Evolutionary conservation across 2,888 invertebrate species (phyloP).

Genomic region (Leptarthrus brevirostris): DNA sequence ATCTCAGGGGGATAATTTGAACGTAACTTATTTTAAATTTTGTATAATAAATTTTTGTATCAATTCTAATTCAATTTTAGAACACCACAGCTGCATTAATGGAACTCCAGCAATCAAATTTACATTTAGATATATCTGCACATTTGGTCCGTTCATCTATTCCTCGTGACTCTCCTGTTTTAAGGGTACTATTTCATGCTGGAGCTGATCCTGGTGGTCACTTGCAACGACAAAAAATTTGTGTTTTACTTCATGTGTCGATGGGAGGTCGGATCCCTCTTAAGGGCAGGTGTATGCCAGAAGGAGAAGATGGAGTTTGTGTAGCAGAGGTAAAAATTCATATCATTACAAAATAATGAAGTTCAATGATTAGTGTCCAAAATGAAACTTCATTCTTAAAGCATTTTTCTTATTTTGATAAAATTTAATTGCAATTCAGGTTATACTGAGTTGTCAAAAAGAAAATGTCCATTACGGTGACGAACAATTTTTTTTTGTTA

Average conservation of each 20-base stretch:
- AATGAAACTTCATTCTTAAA: not conserved
- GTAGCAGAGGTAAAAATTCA: constrained; percentile 77
- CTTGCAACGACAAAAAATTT: constrained; percentile 81
- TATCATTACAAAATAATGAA: no score
- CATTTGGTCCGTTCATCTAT: constrained; percentile 90
- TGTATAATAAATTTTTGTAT: not conserved
- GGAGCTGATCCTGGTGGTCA: constrained; percentile 86
- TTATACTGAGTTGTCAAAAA: not conserved
- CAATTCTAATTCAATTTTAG: constrained; percentile 57
- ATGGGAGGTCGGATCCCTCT: constrained; percentile 73
- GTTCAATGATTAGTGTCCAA: no score
- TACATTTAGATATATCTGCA: constrained; percentile 90
- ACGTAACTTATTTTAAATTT: constrained; percentile 51
- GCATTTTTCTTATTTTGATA: no score
- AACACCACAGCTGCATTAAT: constrained; percentile 71
- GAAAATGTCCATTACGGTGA: no score
- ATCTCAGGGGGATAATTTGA: constrained; percentile 66
- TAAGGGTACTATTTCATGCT: constrained; percentile 92
- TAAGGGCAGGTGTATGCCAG: constrained; percentile 92
- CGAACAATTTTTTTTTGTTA: no score
- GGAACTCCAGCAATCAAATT: constrained; percentile 76
- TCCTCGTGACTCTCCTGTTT: constrained; percentile 89
- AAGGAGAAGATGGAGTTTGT: constrained; percentile 92
- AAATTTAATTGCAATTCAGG: not conserved
- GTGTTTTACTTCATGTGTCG: constrained; percentile 82